Evolutionary conservation across 2,113 vertebrate genomes (phyloP).

Genomic region (Etheostoma spectabile): DNA sequence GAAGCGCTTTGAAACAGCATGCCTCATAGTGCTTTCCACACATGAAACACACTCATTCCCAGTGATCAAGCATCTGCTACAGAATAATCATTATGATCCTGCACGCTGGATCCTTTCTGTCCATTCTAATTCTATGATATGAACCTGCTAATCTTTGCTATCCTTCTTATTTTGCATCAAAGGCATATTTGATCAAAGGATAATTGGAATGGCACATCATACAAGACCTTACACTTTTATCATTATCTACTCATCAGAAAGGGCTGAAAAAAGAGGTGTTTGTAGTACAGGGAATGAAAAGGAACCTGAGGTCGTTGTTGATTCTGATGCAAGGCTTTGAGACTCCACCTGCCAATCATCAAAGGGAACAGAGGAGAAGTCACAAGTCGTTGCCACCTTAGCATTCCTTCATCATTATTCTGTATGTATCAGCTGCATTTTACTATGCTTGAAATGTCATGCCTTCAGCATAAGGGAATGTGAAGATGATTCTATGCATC

Average conservation of each 20-base stretch:
- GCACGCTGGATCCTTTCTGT: slow-evolving; percentile 5
- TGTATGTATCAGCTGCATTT: not conserved
- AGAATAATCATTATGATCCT: not conserved
- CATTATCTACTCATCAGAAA: slow-evolving; percentile 51
- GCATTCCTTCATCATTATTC: slow-evolving; percentile 10
- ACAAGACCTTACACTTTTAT: slow-evolving; percentile 53
- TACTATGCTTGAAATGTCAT: not conserved
- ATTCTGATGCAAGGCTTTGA: slow-evolving; percentile 46
- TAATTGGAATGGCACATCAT: slow-evolving; percentile 56
- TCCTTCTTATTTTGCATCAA: slow-evolving; percentile 46
- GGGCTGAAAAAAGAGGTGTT: not conserved
- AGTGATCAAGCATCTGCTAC: slow-evolving; percentile 24
- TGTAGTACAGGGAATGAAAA: slow-evolving; percentile 38
- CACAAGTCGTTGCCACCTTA: slow-evolving; percentile 30
- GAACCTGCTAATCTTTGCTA: slow-evolving; percentile 41
- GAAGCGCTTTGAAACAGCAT: slow-evolving; percentile 19
- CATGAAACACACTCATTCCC: slow-evolving; percentile 41
- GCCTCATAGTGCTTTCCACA: slow-evolving; percentile 12
- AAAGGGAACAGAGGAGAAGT: slow-evolving; percentile 27
- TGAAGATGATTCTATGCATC: not conserved
- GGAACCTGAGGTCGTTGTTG: slow-evolving; percentile 18
- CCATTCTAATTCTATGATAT: not conserved
- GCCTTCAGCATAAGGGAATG: too few species aligned
- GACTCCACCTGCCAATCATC: slow-evolving; percentile 9
- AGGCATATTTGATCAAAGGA: slow-evolving; percentile 60